A percentile compares a stretch with the other conserved stretches of the same genome.
These are phyloP conservation scores for Alsophila aescularia DNA, from an alignment of 2,888 invertebrate genomes.

Conservation along the genomic window DNA sequence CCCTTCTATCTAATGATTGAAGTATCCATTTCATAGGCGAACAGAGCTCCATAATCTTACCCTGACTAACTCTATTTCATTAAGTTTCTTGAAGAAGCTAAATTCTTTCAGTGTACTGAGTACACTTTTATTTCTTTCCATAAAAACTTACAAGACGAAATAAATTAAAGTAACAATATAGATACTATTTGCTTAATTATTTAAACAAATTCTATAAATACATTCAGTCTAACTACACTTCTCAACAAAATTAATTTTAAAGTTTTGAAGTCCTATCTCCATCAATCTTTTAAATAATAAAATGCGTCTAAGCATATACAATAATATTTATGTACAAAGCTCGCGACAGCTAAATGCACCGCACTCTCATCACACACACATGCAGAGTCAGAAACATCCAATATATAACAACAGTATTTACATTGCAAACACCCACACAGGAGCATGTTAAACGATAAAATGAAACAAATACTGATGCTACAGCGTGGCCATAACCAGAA, in stretches of 20 bases:
- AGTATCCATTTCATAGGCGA: too few species aligned
- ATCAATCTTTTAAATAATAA: constrained; percentile 52
- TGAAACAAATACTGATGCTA: constrained; percentile 53
- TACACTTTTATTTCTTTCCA: constrained; percentile 1
- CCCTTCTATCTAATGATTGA: too few species aligned
- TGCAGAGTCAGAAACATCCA: constrained; percentile 43
- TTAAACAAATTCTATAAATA: constrained; percentile 22
- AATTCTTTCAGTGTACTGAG: background rate
- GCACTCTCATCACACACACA: constrained; percentile 55
- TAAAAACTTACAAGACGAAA: constrained; percentile 11
- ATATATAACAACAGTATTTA: constrained; percentile 55
- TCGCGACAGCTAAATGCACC: constrained; percentile 64
- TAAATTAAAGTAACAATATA: constrained; percentile 28
- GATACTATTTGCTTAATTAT: constrained; percentile 30
- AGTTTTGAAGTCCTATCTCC: constrained; percentile 44
- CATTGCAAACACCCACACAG: constrained; percentile 35
- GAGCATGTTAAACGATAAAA: constrained; percentile 35
- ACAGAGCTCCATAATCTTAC: too few species aligned
- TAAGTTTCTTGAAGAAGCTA: background rate
- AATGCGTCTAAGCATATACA: constrained; percentile 66
- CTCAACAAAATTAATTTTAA: constrained; percentile 25
- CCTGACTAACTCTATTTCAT: too few species aligned
- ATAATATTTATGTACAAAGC: constrained; percentile 77
- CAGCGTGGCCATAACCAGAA: constrained; percentile 5
- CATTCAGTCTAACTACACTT: constrained; percentile 36